A percentile compares a stretch with the other conserved stretches of the same genome.
Conservation (phyloP, 2,888 invertebrate genomes). For the Helobdella robusta region DNA sequence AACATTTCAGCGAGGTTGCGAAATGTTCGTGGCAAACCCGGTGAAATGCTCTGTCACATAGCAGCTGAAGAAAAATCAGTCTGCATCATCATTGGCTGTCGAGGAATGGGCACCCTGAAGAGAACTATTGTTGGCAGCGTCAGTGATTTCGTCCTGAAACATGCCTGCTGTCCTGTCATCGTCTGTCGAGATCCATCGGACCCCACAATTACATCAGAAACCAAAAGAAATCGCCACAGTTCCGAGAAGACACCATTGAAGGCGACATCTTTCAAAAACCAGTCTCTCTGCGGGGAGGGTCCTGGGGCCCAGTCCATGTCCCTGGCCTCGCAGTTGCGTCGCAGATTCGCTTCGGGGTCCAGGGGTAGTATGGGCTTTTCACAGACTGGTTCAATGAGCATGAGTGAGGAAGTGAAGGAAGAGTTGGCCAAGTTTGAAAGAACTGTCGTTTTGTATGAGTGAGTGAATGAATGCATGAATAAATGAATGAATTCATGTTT, state of each 20-base stretch:
- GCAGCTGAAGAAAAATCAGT: conserved; percentile 25
- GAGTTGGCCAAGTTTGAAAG: conserved; percentile 23
- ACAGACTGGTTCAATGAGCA: conserved; percentile 11
- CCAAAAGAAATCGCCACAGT: conserved; percentile 25
- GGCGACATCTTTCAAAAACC: conserved; percentile 8
- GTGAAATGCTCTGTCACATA: conserved; percentile 28
- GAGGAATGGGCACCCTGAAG: conserved; percentile 18
- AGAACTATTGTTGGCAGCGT: conserved; percentile 26
- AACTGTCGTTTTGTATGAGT: conserved; percentile 17
- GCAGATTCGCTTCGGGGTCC: conserved; percentile 25
- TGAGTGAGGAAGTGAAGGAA: conserved; percentile 15
- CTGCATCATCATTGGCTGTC: conserved; percentile 22
- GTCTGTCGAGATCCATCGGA: conserved; percentile 24
- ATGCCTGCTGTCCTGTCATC: conserved; percentile 26
- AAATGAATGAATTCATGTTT: background rate
- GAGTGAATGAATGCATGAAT: background rate
- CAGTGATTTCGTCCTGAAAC: conserved; percentile 23
- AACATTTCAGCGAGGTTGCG: conserved; percentile 29
- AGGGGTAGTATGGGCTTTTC: conserved; percentile 4
- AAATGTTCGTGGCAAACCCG: conserved; percentile 23
- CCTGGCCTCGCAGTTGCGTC: conserved; percentile 21
- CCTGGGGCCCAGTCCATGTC: conserved; percentile 6
- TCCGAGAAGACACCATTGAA: conserved; percentile 20
- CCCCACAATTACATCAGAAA: background rate
- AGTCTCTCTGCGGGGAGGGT: conserved; percentile 8